Base-by-base conservation (phyloP, 1,140 invertebrate species). In the Tetramorium alpestre region DNA sequence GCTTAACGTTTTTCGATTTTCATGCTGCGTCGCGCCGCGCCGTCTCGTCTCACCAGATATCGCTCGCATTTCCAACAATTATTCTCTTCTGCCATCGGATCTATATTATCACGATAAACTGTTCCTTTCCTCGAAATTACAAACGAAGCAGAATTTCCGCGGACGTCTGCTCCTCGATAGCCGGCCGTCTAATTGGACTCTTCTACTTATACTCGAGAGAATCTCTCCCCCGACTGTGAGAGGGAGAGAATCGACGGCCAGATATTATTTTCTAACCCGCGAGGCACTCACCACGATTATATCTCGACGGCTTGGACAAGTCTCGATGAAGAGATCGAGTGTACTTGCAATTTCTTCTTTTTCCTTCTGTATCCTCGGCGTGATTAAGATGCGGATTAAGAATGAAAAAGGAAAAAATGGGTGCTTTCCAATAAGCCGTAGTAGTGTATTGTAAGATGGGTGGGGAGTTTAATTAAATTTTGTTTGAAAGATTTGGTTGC, bases 251-350 rank as follows among this genome's bases (percentile, higher is more conserved):
- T 13, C 54, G 72, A 65, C 22, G 16, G 18, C 22, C 18, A 44
- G 70, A 54, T 78, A 85, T 85, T 85, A 85, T 85, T 85, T 85
- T 73, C 75, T 85, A 75, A 75, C 81, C 58, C 47, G 70, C 13
- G 56, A 56, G 41, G 44, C 13, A 76, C 22, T 49, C 67, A 3
- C 2, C 67, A 7, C 51, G 25, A 82, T 49, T 81, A 38, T 16
- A 13, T 58, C 67, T 56, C 33, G 25, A 33, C 10, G 1, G 6
- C 38, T 44, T 60, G 25, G 44, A 33, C 60, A 65, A 69, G 76
- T 80, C 44, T 80, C 60, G n/a, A 80, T 51, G 76, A 8, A 28
- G 38, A 18, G 44, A 51, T 80, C 44, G 25, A 51, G 60, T 38
- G n/a, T 6, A 22, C 60, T 80, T 38, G 7, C 25, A 25, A 13